Evolutionary conservation across 35 echinoderm and acorn worm species (phyloP).

Genomic region (Apostichopus parvimensis): DNA sequence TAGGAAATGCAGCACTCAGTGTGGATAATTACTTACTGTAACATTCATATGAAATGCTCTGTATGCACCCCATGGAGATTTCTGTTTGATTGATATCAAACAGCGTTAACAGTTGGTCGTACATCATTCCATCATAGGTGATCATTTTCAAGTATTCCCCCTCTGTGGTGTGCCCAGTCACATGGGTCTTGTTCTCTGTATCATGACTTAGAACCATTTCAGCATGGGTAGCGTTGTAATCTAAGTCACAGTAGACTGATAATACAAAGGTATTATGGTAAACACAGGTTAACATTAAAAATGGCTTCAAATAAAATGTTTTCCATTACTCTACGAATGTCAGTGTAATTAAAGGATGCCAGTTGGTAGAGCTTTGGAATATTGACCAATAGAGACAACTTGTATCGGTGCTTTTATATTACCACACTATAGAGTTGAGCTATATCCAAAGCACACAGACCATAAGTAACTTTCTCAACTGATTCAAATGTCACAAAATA

Average conservation of each 20-base stretch:
- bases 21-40: conserved; percentile 41
- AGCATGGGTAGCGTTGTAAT: conserved; percentile 70
- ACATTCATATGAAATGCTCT: conserved; percentile 64
- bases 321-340: too few relatives aligned
- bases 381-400: too few relatives aligned
- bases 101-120: conserved; percentile 44
- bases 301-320: too few relatives aligned
- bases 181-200: conserved; percentile 50
- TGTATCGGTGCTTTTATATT: too few relatives aligned
- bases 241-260: conserved; percentile 51
- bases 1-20: too few relatives aligned
- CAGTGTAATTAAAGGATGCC: too few relatives aligned
- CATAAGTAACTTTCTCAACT: too few relatives aligned
- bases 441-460: too few relatives aligned
- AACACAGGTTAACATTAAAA: too few relatives aligned
- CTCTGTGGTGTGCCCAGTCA: conserved; percentile 23
- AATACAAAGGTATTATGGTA: background rate
- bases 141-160: conserved; percentile 59
- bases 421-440: too few relatives aligned
- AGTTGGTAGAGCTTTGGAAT: too few relatives aligned
- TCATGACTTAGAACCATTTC: conserved; percentile 61
- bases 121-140: conserved; percentile 63
- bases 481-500: too few relatives aligned
- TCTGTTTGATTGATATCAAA: conserved; percentile 43
- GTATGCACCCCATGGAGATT: conserved; percentile 45